Evolutionary conservation across 2,797 vertebrate species (phyloP).

Genomic region (Rhabdophis nuchalis): DNA sequence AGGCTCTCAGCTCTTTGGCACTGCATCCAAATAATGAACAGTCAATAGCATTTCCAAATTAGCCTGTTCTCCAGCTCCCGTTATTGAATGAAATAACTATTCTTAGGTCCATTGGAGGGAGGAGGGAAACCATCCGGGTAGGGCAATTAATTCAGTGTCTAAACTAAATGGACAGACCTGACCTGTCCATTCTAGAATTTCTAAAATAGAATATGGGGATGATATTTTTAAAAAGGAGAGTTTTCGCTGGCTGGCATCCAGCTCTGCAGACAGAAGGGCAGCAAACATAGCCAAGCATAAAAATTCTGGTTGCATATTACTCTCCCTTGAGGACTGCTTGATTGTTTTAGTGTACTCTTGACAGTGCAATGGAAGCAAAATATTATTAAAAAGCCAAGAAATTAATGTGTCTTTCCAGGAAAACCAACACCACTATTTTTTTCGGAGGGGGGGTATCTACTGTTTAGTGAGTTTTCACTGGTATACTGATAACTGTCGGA

Average conservation of each 20-base stretch:
- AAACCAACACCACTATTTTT: neutral
- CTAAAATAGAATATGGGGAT: slow-evolving; percentile 50
- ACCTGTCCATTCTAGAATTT: slow-evolving; percentile 46
- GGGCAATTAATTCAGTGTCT: slow-evolving; percentile 63
- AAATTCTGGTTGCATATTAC: neutral
- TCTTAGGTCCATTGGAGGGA: slow-evolving; percentile 55
- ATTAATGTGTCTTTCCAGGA: neutral
- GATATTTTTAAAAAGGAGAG: slow-evolving; percentile 40
- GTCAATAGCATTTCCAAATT: slow-evolving; percentile 69
- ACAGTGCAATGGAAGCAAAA: neutral
- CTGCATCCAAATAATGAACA: slow-evolving; percentile 66
- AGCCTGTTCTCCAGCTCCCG: slow-evolving; percentile 59
- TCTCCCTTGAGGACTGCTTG: neutral
- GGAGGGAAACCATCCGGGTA: slow-evolving; percentile 51
- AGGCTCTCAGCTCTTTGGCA: slow-evolving; percentile 67
- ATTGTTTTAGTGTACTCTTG: neutral
- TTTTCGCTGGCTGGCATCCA: slow-evolving; percentile 12
- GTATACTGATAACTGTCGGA: no score
- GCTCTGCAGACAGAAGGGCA: neutral
- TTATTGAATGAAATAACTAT: slow-evolving; percentile 66
- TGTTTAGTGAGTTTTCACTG: neutral
- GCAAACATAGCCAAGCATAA: neutral
- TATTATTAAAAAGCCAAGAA: neutral
- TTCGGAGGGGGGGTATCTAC: neutral
- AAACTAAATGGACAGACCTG: slow-evolving; percentile 59